Conservation (phyloP, 2,113 vertebrate species). For the Symphodus melops region DNA sequence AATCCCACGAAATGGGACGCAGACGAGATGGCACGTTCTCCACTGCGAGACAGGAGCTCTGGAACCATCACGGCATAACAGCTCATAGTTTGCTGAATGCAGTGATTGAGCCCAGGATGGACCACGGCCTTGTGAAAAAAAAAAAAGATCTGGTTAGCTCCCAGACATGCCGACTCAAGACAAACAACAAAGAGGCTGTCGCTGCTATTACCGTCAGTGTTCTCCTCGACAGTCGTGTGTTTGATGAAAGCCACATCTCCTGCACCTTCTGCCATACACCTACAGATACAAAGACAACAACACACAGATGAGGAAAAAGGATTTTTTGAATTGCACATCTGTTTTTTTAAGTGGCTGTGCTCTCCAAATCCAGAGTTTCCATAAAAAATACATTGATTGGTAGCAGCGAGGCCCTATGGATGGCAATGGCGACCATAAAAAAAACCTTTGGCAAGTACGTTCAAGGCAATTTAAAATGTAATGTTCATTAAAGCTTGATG, state of each 20-base stretch:
- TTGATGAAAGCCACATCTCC: slow-evolving; percentile 92
- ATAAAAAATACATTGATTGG: no score
- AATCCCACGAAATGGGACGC: slow-evolving; percentile 87
- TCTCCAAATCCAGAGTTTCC: no score
- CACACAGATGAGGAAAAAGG: no score
- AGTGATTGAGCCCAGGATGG: slow-evolving; percentile 79
- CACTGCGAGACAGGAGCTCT: slow-evolving; percentile 82
- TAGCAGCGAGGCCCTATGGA: no score
- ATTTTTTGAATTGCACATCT: no score
- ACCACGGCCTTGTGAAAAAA: slow-evolving; percentile 78
- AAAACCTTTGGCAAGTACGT: no score
- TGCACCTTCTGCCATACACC: slow-evolving; percentile 85
- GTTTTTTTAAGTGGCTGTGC: no score
- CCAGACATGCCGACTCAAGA: neutral
- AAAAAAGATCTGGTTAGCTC: neutral
- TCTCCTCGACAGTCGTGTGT: slow-evolving; percentile 87
- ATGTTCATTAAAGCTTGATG: no score
- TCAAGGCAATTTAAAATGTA: no score
- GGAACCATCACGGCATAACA: slow-evolving; percentile 88
- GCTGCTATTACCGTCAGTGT: slow-evolving; percentile 85
- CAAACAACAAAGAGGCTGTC: neutral
- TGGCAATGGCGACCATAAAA: no score
- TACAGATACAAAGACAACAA: slow-evolving; percentile 51
- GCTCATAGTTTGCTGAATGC: slow-evolving; percentile 85
- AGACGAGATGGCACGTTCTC: slow-evolving; percentile 88